Base-by-base conservation (phyloP, 2,888 invertebrate species). In the Nephrocerus scutellatus region DNA sequence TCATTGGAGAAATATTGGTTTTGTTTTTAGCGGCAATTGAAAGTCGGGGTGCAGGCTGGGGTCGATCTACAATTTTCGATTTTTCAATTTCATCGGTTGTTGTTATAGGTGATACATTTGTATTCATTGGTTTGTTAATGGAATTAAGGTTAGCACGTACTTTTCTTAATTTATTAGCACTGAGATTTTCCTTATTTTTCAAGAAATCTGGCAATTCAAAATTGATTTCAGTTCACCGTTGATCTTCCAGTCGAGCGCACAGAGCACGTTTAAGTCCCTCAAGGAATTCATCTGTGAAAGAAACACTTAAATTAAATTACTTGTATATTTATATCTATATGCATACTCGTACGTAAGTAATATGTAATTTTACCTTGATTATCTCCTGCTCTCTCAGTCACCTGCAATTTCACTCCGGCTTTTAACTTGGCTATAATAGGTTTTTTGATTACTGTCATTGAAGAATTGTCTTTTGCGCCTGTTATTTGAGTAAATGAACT, bases 121-220 rank as follows among this genome's bases (percentile, higher is more conserved):
- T 22, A 36, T n/a, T n/a, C n/a, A n/a, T n/a, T n/a, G n/a, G n/a
- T 34, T 62, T 64, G 38, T 51, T 56, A 10, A 64, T 50, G 13
- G 65, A 60, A 49, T 60, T 64, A 43, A 67, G 51, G 47, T 63
- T 65, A 30, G 60, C 57, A 25, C 63, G 58, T 25, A 62, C 59
- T 51, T 68, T 66, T 15, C 66, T 58, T 38, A 67, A 42, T 49
- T 67, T 68, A 8, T 56, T n/a, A n/a, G n/a, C n/a, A 46, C 59
- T 66, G 14, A 64, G 61, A 53, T 71, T 72, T 53, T 73, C 72
- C 57, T 75, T 74, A 50, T 75, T 79, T 69, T 82, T 82, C 16
- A 82, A 66, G 59, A 85, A 85, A 55, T 84, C 84, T 1, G 84
- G 84, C 31, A 84, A 68, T 62, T 84, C 83, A 51, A 79, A 80